Base-by-base conservation (phyloP, 2,797 vertebrate genomes). In the Muscicapa striata region DNA sequence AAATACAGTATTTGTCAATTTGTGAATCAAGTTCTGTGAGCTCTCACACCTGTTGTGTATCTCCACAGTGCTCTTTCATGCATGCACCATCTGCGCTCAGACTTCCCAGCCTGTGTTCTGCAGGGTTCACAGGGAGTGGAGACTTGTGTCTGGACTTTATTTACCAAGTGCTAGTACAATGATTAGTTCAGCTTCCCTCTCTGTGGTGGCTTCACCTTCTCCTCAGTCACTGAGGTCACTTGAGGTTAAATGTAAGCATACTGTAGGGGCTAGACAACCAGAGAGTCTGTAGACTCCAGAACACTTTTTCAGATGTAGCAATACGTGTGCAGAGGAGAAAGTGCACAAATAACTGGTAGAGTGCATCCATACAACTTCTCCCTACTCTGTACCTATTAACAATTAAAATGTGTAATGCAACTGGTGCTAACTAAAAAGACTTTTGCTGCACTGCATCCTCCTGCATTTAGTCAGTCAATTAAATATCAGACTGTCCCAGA, bases 401-500 rank as follows among this genome's bases (percentile, higher is more conserved):
- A 40, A 40, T 40, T 40, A 40, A 40, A 40, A 40, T 40, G 40
- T 40, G 14, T 40, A 40, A 40, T 40, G 30, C 41, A 84, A 74
- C 41, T 41, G 19, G 30, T 84, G 49, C 46, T 81, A 66, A 82
- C 68, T 43, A 55, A 43, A 58, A 91, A 79, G 13, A 36, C 67
- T 87, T 92, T 8, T 40, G 29, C 87, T 78, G 69, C 59, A 30
- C 45, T 36, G 10, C 29, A 40, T 89, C 66, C 59, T 84, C 59
- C 69, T 94, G 70, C 70, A 90, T 87, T 80, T 78, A 64, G 69
- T 89, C 82, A 81, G 77, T 85, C 86, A 73, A 7, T 85, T 90
- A 93, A 70, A 94, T 49, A 74, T 84, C 81, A 81, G 55, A 68
- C 54, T 72, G 55, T 73, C 91, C 83, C 89, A 64, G 45, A 94